Percentiles rank a stretch among this genome's conserved stretches.
Evolutionary conservation across 1,140 invertebrate species (phyloP).

Genomic region (Dinothrombium tinctorium): DNA sequence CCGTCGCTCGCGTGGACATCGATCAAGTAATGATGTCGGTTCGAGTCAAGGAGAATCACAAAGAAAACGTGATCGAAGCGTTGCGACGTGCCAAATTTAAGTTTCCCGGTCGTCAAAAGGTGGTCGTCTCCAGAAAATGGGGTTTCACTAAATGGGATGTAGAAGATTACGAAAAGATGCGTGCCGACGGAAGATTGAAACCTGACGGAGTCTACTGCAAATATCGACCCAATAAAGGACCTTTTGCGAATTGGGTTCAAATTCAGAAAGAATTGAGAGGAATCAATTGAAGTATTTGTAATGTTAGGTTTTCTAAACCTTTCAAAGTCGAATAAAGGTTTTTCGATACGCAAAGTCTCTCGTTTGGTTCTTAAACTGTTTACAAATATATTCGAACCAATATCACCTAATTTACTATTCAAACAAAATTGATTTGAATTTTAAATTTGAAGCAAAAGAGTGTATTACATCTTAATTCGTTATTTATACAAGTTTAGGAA

Average conservation of each 20-base stretch:
- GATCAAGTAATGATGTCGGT: constrained; percentile 97
- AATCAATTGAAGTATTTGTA: too few relatives aligned
- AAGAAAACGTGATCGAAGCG: constrained; percentile 79
- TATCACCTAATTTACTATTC: too few relatives aligned
- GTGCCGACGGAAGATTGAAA: constrained; percentile 50
- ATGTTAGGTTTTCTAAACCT: too few relatives aligned
- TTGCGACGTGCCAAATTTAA: constrained; percentile 97
- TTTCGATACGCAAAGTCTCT: too few relatives aligned
- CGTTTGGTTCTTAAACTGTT: too few relatives aligned
- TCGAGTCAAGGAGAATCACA: constrained; percentile 75
- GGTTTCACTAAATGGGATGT: constrained; percentile 95
- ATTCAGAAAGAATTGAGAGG: constrained; percentile 2
- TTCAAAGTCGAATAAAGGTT: too few relatives aligned
- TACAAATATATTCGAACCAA: too few relatives aligned
- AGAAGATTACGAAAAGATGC: constrained; percentile 62
- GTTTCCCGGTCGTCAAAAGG: constrained; percentile 98
- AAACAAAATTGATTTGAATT: too few relatives aligned
- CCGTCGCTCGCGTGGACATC: constrained; percentile 88
- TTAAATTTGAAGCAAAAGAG: too few relatives aligned
- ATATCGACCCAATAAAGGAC: constrained; percentile 76
- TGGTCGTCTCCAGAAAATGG: constrained; percentile 92
- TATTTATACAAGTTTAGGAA: too few relatives aligned
- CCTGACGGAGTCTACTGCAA: constrained; percentile 86
- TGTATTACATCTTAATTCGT: too few relatives aligned
- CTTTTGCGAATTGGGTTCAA: constrained; percentile 50